phyloP scores from a whole-genome alignment of 2,113 vertebrate species.

The Ctenomys sociabilis region DNA sequence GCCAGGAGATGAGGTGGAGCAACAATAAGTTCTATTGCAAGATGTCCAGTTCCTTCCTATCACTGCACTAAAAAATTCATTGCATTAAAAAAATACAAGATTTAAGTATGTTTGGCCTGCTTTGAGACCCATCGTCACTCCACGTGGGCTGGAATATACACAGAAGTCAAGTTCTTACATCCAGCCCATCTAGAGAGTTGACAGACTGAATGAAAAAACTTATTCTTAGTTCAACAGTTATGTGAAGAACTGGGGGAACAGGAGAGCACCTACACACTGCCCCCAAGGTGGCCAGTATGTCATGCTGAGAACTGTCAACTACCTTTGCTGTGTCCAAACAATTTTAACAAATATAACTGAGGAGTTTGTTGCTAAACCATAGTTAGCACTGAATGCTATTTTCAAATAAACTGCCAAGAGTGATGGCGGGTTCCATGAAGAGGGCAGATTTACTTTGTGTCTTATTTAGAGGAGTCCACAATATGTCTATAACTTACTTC shows the following conservation, averaged over 20 bases:
- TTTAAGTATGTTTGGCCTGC: neutral
- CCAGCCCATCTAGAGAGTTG: neutral
- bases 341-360: neutral
- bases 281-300: neutral
- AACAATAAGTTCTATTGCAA: neutral
- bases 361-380: neutral
- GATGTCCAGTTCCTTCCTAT: neutral
- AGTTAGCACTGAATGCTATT: neutral
- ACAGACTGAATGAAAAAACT: neutral
- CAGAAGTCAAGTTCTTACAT: neutral
- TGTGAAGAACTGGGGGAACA: neutral
- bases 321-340: neutral
- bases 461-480: neutral
- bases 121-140: neutral
- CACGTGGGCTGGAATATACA: neutral
- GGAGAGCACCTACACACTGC: neutral
- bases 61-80: neutral
- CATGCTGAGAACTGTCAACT: neutral
- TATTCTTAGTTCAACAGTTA: neutral
- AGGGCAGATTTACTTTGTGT: neutral
- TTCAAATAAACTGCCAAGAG: slow-evolving; percentile 17
- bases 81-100: slow-evolving; percentile 36
- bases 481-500: neutral
- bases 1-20: neutral
- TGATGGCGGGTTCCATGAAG: neutral